A percentile compares a stretch with the other conserved stretches of the same genome.
phyloP scores from a whole-genome alignment of 2,797 vertebrate genomes.

The Protosalanx chinensis region DNA sequence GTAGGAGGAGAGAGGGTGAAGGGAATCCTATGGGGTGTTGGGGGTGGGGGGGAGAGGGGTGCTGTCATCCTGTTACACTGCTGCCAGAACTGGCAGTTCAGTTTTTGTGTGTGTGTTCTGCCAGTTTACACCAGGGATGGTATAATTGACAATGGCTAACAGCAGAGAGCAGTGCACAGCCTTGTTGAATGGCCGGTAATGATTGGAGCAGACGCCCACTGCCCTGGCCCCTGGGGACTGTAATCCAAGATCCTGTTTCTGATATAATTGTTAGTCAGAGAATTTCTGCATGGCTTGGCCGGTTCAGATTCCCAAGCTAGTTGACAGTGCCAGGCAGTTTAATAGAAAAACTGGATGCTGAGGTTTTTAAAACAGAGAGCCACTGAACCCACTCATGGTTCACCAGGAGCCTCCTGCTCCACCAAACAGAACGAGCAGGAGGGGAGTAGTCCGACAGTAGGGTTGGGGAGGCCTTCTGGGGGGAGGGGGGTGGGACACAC shows the following conservation, averaged over 20 bases:
- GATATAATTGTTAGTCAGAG: conserved; percentile 89
- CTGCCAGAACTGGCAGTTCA: conserved; percentile 80
- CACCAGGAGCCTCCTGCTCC: conserved; percentile 67
- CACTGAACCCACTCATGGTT: conserved; percentile 77
- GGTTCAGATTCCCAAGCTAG: conserved; percentile 82
- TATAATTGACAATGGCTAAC: conserved; percentile 85
- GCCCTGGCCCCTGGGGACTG: conserved; percentile 74
- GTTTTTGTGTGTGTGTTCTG: conserved; percentile 71
- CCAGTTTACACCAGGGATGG: conserved; percentile 81
- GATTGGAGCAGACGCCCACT: conserved; percentile 83
- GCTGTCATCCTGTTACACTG: conserved; percentile 77
- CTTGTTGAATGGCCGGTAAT: conserved; percentile 84
- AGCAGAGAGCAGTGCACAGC: conserved; percentile 77
- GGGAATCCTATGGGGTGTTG: conserved; percentile 60
- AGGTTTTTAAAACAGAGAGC: conserved; percentile 78
- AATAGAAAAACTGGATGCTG: conserved; percentile 85
- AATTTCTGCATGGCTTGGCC: conserved; percentile 82
- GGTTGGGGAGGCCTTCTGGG: conserved; percentile 17
- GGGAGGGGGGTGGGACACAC: conserved; percentile 8
- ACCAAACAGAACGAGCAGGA: conserved; percentile 58
- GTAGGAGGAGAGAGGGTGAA: conserved; percentile 61
- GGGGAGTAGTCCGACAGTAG: conserved; percentile 51
- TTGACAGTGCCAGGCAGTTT: conserved; percentile 84
- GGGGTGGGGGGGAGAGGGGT: conserved; percentile 39
- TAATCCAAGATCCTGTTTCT: conserved; percentile 87